A percentile compares a stretch with the other conserved stretches of the same genome.
Conservation (phyloP, 2,113 vertebrate genomes). For the Boulengeromyrus knoepffleri region DNA sequence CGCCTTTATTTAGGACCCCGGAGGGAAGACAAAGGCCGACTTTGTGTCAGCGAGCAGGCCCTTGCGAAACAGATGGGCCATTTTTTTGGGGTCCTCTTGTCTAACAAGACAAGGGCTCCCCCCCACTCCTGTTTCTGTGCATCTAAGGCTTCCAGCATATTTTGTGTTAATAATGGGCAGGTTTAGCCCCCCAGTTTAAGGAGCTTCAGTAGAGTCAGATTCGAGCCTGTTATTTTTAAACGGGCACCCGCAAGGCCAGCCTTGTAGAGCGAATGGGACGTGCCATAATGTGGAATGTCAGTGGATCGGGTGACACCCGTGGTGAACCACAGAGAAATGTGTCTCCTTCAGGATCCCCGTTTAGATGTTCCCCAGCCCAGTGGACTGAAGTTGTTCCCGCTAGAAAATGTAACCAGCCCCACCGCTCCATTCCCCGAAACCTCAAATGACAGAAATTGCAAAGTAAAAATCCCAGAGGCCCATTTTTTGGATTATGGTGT, state of each 20-base stretch:
- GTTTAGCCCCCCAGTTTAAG: not conserved
- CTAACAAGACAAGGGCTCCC: not conserved
- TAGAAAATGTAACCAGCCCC: not conserved
- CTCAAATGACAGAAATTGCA: not conserved
- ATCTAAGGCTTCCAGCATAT: not conserved
- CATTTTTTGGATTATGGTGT: not conserved
- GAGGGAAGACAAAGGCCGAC: constrained; percentile 75
- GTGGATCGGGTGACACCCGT: not conserved
- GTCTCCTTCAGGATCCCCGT: not conserved
- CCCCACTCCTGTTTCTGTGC: not conserved
- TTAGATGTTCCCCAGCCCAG: not conserved
- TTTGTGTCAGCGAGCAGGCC: constrained; percentile 73
- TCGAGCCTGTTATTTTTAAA: not conserved
- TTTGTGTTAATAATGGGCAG: not conserved
- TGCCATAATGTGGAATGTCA: not conserved
- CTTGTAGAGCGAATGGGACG: not conserved
- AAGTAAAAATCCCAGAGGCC: not conserved
- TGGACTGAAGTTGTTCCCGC: not conserved
- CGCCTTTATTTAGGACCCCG: constrained; percentile 49
- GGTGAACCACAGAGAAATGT: not conserved
- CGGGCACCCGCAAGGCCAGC: not conserved
- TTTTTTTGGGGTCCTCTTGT: constrained; percentile 38
- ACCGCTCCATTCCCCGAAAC: not conserved
- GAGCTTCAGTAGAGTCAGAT: not conserved
- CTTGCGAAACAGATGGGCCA: constrained; percentile 59